Base-by-base conservation (phyloP, 2,888 invertebrate species). In the Operophtera brumata region DNA sequence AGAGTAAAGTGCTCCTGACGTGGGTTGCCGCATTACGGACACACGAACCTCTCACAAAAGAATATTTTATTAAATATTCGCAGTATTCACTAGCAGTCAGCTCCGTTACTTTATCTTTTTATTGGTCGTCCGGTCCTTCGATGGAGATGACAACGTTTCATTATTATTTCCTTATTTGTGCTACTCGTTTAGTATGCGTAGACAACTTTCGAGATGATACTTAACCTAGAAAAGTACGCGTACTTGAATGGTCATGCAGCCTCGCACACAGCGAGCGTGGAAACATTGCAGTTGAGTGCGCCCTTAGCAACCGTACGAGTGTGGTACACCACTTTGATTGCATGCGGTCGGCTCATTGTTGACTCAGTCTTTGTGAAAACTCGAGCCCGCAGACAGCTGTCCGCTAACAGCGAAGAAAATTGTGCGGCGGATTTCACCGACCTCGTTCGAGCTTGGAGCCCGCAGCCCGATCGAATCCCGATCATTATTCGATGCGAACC, bases 81-180 rank as follows among this genome's bases (percentile, higher is more conserved):
- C 53, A 26, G 40, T 50, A 34, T 39, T 54, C 55, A 46, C 48
- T 53, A 55, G 51, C 52, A 54, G 54, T 44, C 57, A 47, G 56
- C 47, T 65, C 57, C 66, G 64, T 69, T 69, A 66, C 64, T 73
- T 70, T 70, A 67, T 73, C 63, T 63, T 68, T 64, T 62, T 59
- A 60, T 66, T 67, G 65, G 62, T 69, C 65, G 63, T 66, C 64
- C 67, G 57, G 62, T 64, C 67, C 69, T 67, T 66, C 63, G 62
- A 69, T 53, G 57, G 63, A 60, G 64, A 61, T 60, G 55, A 62
- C 66, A 64, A 65, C 67, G 70, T 66, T 77, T 72, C 72, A 73
- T 78, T 76, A 75, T 75, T 74, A 74, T 77, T 73, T 71, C 77
- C 80, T 74, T 78, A 77, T 78, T 73, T 74, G 76, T 64, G 55